A percentile compares a stretch with the other conserved stretches of the same genome.
These are phyloP conservation scores for Drosophila jambulina DNA, from an alignment of 1,140 invertebrate genomes.

Conservation along the genomic window DNA sequence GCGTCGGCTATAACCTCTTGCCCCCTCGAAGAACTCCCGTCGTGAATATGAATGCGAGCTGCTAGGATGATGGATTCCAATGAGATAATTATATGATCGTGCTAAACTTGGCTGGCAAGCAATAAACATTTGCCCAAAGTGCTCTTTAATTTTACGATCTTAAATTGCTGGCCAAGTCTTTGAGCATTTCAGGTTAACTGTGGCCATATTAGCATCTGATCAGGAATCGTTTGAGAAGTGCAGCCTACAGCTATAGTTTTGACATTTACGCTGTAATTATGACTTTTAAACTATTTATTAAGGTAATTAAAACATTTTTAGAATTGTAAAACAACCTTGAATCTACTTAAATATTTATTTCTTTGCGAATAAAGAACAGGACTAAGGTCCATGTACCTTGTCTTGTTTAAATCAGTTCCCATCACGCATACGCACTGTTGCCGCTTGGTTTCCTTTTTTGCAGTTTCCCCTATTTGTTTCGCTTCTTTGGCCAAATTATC, in stretches of 20 bases:
- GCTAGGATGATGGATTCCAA: slow-evolving; percentile 27
- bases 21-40: slow-evolving; percentile 11
- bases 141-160: slow-evolving; percentile 25
- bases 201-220: background rate
- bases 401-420: background rate
- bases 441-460: background rate
- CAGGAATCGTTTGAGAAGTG: slow-evolving; percentile 1
- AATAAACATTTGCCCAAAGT: slow-evolving; percentile 19
- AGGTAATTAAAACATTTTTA: background rate
- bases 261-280: background rate
- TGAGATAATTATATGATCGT: slow-evolving; percentile 29
- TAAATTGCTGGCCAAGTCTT: slow-evolving; percentile 2
- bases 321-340: background rate
- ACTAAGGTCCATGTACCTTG: background rate
- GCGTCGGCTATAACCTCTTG: background rate
- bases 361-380: too few species aligned
- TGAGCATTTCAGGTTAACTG: background rate
- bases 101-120: slow-evolving; percentile 4
- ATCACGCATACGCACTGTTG: slow-evolving; percentile 65
- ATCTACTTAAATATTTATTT: background rate
- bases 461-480: slow-evolving; percentile 1
- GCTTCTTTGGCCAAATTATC: slow-evolving; percentile 37
- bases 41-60: slow-evolving; percentile 33
- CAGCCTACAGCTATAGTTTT: background rate
- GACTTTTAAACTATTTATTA: background rate